These are phyloP conservation scores for Autographa gamma DNA, from an alignment of 2,888 invertebrate species.

Conservation along the genomic window DNA sequence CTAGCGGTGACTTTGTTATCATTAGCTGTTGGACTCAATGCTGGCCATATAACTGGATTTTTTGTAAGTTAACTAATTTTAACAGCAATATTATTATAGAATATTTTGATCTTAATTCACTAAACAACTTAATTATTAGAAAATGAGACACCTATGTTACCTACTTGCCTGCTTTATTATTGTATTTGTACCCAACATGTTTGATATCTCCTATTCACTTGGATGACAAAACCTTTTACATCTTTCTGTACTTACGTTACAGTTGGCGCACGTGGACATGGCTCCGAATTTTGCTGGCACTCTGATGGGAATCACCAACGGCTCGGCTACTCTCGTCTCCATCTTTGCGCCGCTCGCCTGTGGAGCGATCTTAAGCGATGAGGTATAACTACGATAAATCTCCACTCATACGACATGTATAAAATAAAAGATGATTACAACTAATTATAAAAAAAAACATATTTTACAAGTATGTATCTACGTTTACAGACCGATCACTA, in stretches of 20 bases:
- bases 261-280: constrained; percentile 93
- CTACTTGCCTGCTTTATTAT: no score
- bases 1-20: constrained; percentile 90
- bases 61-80: constrained; percentile 77
- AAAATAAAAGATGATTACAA: neutral
- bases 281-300: constrained; percentile 94
- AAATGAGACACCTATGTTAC: no score
- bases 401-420: no score
- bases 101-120: no score
- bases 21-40: constrained; percentile 91
- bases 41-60: constrained; percentile 91
- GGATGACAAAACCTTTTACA: no score
- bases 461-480: neutral
- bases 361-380: constrained; percentile 90
- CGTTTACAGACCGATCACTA: constrained; percentile 26
- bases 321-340: constrained; percentile 91
- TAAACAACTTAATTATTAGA: no score
- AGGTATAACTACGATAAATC: constrained; percentile 23
- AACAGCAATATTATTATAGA: no score
- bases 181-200: no score
- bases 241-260: no score
- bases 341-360: constrained; percentile 92
- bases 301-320: constrained; percentile 94
- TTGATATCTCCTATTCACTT: no score
- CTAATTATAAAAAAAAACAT: no score